Percentiles rank a stretch among this genome's conserved stretches.
Conservation (phyloP, 2,888 invertebrate genomes). For the Eupsilia transversa region DNA sequence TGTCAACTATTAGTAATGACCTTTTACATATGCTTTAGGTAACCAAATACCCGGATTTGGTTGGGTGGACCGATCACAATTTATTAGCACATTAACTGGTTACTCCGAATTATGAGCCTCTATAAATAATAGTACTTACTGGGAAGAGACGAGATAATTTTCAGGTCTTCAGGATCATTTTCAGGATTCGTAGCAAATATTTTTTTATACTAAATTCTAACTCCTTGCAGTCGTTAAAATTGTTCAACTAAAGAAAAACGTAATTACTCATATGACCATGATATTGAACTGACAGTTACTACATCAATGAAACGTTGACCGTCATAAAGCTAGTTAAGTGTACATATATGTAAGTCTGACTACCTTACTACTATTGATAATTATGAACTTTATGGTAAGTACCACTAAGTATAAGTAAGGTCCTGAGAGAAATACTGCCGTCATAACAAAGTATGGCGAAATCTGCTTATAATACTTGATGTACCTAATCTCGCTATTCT, state of each 20-base stretch:
- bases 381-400: neutral
- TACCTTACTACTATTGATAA: neutral
- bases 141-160: neutral
- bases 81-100: neutral
- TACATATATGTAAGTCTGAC: no score
- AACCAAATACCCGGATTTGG: neutral
- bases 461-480: neutral
- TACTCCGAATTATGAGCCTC: neutral
- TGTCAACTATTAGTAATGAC: slow-evolving; percentile 37
- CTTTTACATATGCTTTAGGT: neutral
- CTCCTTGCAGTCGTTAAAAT: neutral
- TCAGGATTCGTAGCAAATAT: no score
- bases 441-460: no score
- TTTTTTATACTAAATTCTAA: neutral
- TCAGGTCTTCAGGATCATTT: no score
- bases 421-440: no score
- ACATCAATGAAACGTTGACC: slow-evolving; percentile 12
- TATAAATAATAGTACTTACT: neutral
- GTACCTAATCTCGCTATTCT: neutral
- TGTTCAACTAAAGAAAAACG: neutral
- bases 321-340: neutral
- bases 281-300: slow-evolving; percentile 27
- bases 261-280: slow-evolving; percentile 24
- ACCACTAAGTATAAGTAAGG: neutral
- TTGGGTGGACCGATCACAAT: neutral